These are phyloP conservation scores for Coturnix japonica DNA, from an alignment of 2,113 vertebrate genomes.

Conservation along the genomic window DNA sequence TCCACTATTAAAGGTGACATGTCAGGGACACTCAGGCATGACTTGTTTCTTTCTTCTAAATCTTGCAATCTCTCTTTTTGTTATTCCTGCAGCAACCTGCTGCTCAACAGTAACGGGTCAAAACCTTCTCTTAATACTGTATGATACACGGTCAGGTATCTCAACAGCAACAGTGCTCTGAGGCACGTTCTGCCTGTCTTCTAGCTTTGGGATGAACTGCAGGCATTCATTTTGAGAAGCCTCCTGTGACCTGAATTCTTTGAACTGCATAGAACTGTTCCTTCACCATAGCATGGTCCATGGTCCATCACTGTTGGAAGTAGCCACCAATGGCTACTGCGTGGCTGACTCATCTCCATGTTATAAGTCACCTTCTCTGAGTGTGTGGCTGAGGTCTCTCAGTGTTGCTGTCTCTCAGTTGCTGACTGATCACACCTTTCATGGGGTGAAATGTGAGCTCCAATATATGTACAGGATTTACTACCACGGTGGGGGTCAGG, in stretches of 20 bases:
- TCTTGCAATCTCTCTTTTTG: neutral
- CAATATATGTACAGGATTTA: neutral
- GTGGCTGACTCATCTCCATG: neutral
- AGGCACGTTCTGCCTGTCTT: neutral
- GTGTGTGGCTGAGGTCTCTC: neutral
- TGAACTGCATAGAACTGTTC: neutral
- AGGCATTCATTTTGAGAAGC: neutral
- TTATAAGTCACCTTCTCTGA: neutral
- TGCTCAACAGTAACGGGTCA: neutral
- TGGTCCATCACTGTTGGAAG: neutral
- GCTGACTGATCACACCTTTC: neutral
- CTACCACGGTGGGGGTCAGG: neutral
- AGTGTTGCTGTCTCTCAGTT: neutral
- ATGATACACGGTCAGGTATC: neutral
- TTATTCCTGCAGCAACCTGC: neutral
- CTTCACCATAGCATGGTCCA: fast-evolving
- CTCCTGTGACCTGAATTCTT: neutral
- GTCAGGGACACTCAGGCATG: neutral
- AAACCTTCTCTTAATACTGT: neutral
- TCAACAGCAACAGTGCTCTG: neutral
- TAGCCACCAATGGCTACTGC: neutral
- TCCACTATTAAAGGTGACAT: neutral
- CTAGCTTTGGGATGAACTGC: neutral
- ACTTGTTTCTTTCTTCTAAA: neutral
- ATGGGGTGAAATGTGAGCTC: neutral